phyloP scores from a whole-genome alignment of 2,888 invertebrate species.

The Rhimphoctona megacephalus region DNA sequence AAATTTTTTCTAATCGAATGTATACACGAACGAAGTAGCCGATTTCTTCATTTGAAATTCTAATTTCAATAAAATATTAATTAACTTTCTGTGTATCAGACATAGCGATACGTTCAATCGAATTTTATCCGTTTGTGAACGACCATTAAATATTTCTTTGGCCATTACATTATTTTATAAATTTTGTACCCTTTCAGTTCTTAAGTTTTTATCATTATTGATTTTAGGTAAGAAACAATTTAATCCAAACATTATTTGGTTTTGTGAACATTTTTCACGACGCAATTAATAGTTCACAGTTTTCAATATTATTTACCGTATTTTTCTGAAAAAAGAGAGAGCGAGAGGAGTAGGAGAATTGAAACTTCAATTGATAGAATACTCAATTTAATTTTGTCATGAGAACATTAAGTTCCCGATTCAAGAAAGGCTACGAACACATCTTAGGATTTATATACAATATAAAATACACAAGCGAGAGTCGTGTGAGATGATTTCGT shows the following conservation, averaged over 20 bases:
- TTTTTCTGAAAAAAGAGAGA: background rate
- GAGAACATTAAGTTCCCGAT: slow-evolving; percentile 45
- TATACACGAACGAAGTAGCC: background rate
- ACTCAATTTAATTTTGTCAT: slow-evolving; percentile 27
- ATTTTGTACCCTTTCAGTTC: background rate
- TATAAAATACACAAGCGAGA: slow-evolving; percentile 26
- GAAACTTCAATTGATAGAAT: slow-evolving; percentile 13
- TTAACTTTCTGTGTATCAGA: background rate
- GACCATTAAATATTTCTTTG: background rate
- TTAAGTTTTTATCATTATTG: background rate
- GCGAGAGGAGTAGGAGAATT: background rate
- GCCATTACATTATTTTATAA: background rate
- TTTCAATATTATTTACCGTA: background rate
- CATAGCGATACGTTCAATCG: background rate
- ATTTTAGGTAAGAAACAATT: background rate
- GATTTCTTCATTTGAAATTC: background rate
- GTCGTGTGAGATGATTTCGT: slow-evolving; percentile 44
- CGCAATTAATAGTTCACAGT: too few species aligned
- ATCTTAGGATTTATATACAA: background rate
- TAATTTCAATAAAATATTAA: background rate
- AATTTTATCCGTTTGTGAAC: background rate
- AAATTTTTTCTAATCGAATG: slow-evolving; percentile 33
- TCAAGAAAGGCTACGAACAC: slow-evolving; percentile 28
- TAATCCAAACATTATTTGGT: background rate
- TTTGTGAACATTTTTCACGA: background rate